Evolutionary conservation across 2,888 invertebrate species (phyloP), one percentile per base, ranked within the genome.

Genomic region (Drosophila incognita): DNA sequence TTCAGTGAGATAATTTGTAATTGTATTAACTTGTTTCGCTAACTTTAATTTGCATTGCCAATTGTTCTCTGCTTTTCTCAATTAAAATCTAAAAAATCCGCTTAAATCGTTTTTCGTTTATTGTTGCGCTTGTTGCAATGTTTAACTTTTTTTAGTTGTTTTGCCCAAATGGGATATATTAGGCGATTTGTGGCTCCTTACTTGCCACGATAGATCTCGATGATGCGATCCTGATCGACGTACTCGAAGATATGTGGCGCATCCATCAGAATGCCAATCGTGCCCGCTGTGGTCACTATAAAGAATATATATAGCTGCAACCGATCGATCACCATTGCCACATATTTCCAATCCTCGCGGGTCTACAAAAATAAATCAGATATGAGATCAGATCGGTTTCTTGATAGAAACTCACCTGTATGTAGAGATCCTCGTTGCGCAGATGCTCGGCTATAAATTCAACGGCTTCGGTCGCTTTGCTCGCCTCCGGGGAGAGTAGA

Each of bases 401-500:
- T 38, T 1, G 4, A 2, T 2, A 7, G 49, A 42, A 6, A 33
- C 69, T 75, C 93, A 99, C 99, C 96, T 99, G 98, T 93, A 99
- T 98, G 92, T 99, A 99, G 90, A 99, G 97, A 94, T 99, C 99
- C 94, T 99, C 99, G 93, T 98, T 98, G 84, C 98, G 96, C 89
- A 99, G 95, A 95, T 99, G 99, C 93, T 99, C 98, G 36, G 99
- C 99, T 83, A 99, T 99, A 93, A 99, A 99, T 93, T 99, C 98
- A 24, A 99, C 98, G 2, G 99, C 99, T 93, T 99, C 99, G 27
- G 99, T 98, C 57, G 98, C 98, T 94, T 99, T 96, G 91, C 97
- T 96, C 62, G 98, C 98, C 94, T 98, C 98, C 0, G 98, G 98
- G 27, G 98, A 98, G 61, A 98, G 94, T 59, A 98, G 94, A 70